Evolutionary conservation across 37 sponge, comb jelly and placozoan species (phyloP).

Genomic region (Ianthella basta): DNA sequence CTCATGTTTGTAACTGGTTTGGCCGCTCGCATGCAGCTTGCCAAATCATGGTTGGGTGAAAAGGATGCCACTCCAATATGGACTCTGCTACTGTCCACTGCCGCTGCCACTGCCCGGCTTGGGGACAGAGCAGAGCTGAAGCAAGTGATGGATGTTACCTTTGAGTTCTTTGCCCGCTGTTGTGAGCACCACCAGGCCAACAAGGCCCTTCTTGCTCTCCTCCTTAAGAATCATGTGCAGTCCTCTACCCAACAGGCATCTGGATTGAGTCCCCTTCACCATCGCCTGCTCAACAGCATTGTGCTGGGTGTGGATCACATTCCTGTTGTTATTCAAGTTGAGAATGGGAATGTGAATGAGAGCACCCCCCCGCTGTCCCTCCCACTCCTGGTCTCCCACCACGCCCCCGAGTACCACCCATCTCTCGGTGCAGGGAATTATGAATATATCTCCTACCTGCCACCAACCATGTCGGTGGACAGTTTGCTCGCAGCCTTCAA

Average conservation of each 20-base stretch:
- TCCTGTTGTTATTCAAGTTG: constrained; percentile 42
- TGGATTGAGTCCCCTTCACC: constrained; percentile 54
- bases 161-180: constrained; percentile 58
- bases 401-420: constrained; percentile 64
- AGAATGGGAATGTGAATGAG: background rate
- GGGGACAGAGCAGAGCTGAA: background rate
- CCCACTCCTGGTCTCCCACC: constrained; percentile 51
- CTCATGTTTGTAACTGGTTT: constrained; percentile 70
- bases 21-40: constrained; percentile 30
- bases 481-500: background rate
- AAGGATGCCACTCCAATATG: constrained; percentile 26
- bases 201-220: constrained; percentile 44
- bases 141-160: background rate
- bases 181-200: constrained; percentile 28
- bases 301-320: constrained; percentile 56
- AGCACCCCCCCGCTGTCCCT: background rate
- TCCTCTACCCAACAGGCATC: background rate
- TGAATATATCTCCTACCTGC: constrained; percentile 1
- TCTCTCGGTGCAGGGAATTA: constrained; percentile 31
- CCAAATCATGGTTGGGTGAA: constrained; percentile 44
- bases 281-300: constrained; percentile 54
- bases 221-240: constrained; percentile 32
- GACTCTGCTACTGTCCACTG: constrained; percentile 28
- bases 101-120: background rate
- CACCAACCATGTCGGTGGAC: background rate